Evolutionary conservation across 2,888 invertebrate genomes (phyloP), one percentile per base, ranked within the genome.

Genomic region (Asteroscopus sphinx): DNA sequence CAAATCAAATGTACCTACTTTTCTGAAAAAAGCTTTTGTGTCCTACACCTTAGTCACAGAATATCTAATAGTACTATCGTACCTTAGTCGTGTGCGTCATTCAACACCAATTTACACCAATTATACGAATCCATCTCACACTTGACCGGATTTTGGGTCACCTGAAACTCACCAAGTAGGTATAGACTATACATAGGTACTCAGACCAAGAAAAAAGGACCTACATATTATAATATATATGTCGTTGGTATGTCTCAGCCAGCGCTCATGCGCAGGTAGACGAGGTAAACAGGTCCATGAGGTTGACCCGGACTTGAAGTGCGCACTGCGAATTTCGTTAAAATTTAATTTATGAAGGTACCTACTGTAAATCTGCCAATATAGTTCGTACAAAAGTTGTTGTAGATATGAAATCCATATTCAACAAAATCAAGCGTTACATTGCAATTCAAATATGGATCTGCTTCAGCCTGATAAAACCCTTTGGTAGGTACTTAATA

Each of bases 241-340:
- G 46, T 54, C 53, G 53, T 49, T 66, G 9, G 49, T 52, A 54
- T 62, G 60, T 71, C n/a, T n/a, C n/a, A n/a, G 53, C 67, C 61
- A 61, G 63, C 56, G 48, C 25, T 33, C 35, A 46, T 25, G 13
- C 37, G 42, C 65, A 68, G 67, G 48, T 68, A 59, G 32, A 40
- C 40, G 40, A 59, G 48, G 49, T 49, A 53, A 69, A 65, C 67
- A 65, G 59, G 65, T 68, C 42, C 47, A 69, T 28, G 37, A 49
- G 9, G 6, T 48, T 8, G 48, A 53, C 25, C 40, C 58, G 25
- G 48, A 42, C 48, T 41, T 45, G 44, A 15, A 36, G 41, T 32
- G 30, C 33, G 32, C 37, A 21, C 12, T 35, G 39, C 13, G 42
- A 61, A 41, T 21, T 21, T 21, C 21, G 4, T 21, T 4, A 21